Base-by-base conservation (phyloP, 2,888 invertebrate species). In the Nymphalis c-album region DNA sequence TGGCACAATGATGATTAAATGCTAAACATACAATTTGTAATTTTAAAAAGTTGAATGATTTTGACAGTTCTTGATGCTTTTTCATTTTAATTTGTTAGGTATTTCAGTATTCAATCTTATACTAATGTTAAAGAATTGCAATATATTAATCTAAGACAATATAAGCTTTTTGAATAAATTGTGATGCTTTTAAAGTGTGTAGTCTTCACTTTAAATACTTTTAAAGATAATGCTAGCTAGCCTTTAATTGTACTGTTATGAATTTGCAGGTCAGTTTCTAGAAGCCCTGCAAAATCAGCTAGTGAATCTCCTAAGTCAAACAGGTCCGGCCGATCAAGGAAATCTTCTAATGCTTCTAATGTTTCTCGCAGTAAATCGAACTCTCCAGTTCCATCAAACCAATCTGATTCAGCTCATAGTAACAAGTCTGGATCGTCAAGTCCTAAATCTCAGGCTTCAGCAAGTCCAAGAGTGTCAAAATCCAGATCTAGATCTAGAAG, bases 371-470 rank as follows among this genome's bases (percentile, higher is more conserved):
- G 91, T 78, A 90, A 90, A 73, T 93, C 93, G 0, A 90, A 91
- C 71, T 91, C 92, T 1, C 91, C 90, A 13, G 88, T 80, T 10
- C 84, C 75, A 35, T 90, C 90, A 0, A 85, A 89, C 59, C 81
- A 86, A 77, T 90, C 92, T 5, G 89, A 87, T 7, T 92, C 92
- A 10, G 86, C 85, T 26, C 86, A 81, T 6, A 93, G 93, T 66
- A 84, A 87, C 68, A 92, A 91, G 75, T 93, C 93, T 16, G 89
- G 87, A 8, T 90, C 91, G 22, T 88, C 89, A 6, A 90, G 89
- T 60, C 86, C 87, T 6, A 88, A 86, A 70, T 92, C 93, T 1
- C 85, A 85, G 57, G 87, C 83, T 50, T 93, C 93, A 1, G 88
- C 85, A 22, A 90, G 87, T 62, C 87, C 86, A 13, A 83, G 85